Evolutionary conservation across 2,888 invertebrate genomes (phyloP), one percentile per base, ranked within the genome.

Genomic region (Lasius platythorax): DNA sequence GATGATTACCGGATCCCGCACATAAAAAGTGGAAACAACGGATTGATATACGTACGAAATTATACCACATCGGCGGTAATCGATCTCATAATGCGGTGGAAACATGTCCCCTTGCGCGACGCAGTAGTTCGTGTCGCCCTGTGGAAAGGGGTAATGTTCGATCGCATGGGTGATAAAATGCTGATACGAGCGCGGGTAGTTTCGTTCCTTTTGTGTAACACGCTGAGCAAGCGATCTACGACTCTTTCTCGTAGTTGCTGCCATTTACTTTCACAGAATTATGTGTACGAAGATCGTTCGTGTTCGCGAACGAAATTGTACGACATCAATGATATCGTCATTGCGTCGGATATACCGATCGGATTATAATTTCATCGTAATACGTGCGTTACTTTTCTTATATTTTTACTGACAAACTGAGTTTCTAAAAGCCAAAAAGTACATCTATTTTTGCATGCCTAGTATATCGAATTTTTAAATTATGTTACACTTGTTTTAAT

Each of bases 121-220:
- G 18, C 46, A 43, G 46, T 64, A 74, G 87, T 75, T 81, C 76
- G 72, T 87, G 84, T 88, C 79, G 83, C 76, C 81, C 68, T 46
- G 67, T 18, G 83, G 66, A 84, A 81, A 78, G 56, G 67, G 61
- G 63, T 82, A 88, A 87, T 81, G 78, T 18, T 23, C 84, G 83
- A 84, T 70, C 73, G 58, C 66, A 73, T 61, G 56, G 76, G 50
- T 75, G 84, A 86, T 84, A 83, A 68, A 68, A 43, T 85, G 73
- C 66, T 23, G 84, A 82, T 78, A 84, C 79, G 79, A 87, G 72
- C 67, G 66, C 67, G 82, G 58, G 61, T 15, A 79, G 74, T 82
- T 68, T 83, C 61, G 72, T 63, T 73, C 72, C 61, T 73, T 81
- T 73, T 81, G 79, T 81, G 28, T 63, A 63, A 72, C 61, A 37